phyloP scores from a whole-genome alignment of 2,888 invertebrate genomes.

The Opisthograptis luteolata region DNA sequence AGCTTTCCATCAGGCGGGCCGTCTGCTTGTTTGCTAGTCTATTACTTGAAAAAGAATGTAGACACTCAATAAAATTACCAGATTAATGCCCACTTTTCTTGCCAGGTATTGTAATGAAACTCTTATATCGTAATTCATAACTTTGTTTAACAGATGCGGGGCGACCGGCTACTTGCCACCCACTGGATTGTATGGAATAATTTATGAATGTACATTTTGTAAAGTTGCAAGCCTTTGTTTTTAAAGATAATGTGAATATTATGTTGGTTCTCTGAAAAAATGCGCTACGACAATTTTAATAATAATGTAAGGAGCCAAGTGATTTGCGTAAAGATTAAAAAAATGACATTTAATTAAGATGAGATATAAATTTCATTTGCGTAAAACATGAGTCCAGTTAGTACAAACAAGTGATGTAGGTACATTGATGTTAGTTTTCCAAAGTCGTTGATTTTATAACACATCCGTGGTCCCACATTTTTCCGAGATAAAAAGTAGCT shows the following conservation, averaged over 20 bases:
- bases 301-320: neutral
- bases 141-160: slow-evolving; percentile 53
- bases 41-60: neutral
- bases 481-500: too few species aligned
- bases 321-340: too few species aligned
- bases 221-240: slow-evolving; percentile 21
- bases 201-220: slow-evolving; percentile 18
- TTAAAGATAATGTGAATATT: slow-evolving; percentile 12
- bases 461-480: too few species aligned
- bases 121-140: slow-evolving; percentile 54
- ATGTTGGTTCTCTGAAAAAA: slow-evolving; percentile 4
- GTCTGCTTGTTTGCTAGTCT: too few species aligned
- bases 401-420: too few species aligned
- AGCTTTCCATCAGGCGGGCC: too few species aligned
- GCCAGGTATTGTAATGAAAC: slow-evolving; percentile 33
- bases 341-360: too few species aligned
- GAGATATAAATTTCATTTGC: too few species aligned
- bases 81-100: neutral
- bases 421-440: too few species aligned
- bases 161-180: slow-evolving; percentile 28
- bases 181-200: slow-evolving; percentile 15
- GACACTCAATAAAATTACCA: neutral
- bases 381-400: too few species aligned
- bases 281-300: neutral
- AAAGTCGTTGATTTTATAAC: too few species aligned